A percentile compares a stretch with the other conserved stretches of the same genome.
Conservation (phyloP, 1,140 invertebrate species). For the Pachypeltis micranthus region DNA sequence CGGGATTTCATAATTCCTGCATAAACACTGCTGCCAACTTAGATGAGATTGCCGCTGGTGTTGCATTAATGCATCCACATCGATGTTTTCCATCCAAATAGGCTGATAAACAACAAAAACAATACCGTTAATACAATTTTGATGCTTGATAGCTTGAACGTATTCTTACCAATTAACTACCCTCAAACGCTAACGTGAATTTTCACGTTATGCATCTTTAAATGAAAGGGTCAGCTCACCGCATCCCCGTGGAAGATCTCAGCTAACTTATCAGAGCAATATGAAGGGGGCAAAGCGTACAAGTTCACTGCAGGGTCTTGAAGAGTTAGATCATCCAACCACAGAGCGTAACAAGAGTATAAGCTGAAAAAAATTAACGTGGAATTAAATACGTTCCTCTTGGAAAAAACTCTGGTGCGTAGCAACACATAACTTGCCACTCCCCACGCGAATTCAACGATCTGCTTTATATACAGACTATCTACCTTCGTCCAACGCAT, state of each 20-base stretch:
- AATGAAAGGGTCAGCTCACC: too few species aligned
- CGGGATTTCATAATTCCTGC: constrained; percentile 10
- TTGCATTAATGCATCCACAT: constrained; percentile 42
- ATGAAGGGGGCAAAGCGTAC: constrained; percentile 60
- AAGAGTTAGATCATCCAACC: constrained; percentile 65
- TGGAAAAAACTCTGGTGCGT: too few species aligned
- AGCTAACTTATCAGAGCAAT: constrained; percentile 45
- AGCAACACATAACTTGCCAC: too few species aligned
- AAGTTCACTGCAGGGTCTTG: constrained; percentile 55
- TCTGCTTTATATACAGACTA: too few species aligned
- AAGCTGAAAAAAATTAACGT: constrained; percentile 35
- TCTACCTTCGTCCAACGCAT: too few species aligned
- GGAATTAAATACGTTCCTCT: constrained; percentile 7
- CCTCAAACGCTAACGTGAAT: too few species aligned
- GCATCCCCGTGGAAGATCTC: constrained; percentile 41
- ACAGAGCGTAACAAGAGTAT: constrained; percentile 53
- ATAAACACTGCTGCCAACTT: constrained; percentile 37
- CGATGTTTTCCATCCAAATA: constrained; percentile 57
- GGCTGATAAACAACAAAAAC: constrained; percentile 28
- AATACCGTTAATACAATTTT: too few species aligned
- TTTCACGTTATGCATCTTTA: too few species aligned
- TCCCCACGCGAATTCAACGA: too few species aligned
- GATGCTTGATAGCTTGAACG: too few species aligned
- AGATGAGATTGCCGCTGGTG: constrained; percentile 38
- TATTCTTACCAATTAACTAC: too few species aligned